Conservation (phyloP, 2,113 vertebrate species). For the Callipepla californica region DNA sequence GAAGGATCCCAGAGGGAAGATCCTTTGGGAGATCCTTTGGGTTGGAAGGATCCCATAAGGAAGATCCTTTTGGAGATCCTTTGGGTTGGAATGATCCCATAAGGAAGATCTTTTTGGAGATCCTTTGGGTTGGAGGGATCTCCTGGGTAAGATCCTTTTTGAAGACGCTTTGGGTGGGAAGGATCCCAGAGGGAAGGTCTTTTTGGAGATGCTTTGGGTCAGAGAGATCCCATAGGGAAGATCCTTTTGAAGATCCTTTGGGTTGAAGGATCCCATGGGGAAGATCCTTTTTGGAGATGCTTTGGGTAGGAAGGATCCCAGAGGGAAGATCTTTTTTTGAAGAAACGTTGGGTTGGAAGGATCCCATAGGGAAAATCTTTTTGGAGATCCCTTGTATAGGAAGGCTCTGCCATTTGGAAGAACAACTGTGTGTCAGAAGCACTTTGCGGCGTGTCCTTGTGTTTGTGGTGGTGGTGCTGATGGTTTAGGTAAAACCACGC, state of each 20-base stretch:
- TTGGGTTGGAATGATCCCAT: not conserved
- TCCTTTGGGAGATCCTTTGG: too few relatives aligned
- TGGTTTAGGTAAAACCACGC: not conserved
- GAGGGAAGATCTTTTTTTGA: too few relatives aligned
- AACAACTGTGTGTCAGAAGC: rapidly evolving
- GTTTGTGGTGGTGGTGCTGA: not conserved
- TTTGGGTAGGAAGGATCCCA: too few relatives aligned
- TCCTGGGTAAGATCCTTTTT: too few relatives aligned
- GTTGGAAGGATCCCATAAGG: not conserved
- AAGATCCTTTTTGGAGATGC: not conserved
- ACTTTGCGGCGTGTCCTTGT: not conserved
- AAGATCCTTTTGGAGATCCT: too few relatives aligned
- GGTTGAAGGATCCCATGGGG: not conserved
- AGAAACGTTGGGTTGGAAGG: not conserved
- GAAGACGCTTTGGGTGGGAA: too few relatives aligned
- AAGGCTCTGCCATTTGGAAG: not conserved
- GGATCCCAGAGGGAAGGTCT: too few relatives aligned
- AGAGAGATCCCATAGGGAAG: not conserved
- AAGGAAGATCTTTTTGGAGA: too few relatives aligned
- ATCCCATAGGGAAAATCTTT: not conserved
- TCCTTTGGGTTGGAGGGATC: too few relatives aligned
- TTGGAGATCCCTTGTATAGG: not conserved
- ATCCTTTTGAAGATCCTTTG: too few relatives aligned
- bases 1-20: not conserved
- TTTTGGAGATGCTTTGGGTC: not conserved